Percentiles rank a stretch among this genome's conserved stretches.
Conservation (phyloP, 2,888 invertebrate species). For the Leptinotarsa juncta region DNA sequence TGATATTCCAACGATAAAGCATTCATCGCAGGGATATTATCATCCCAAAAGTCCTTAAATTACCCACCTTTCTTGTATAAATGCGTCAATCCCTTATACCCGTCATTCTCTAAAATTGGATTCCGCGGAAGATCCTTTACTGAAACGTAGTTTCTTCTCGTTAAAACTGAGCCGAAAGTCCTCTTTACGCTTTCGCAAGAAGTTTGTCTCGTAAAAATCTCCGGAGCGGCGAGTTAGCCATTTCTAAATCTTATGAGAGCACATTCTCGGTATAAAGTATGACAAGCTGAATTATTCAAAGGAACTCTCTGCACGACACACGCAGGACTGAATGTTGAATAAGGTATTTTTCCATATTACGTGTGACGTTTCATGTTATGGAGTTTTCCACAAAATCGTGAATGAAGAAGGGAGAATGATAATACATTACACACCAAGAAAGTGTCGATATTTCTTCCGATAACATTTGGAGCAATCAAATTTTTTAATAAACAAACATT, state of each 20-base stretch:
- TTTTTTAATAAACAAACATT: too few relatives aligned
- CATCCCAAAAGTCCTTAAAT: neutral
- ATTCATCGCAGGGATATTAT: neutral
- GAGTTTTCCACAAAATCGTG: constrained; percentile 26
- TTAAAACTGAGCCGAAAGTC: constrained; percentile 48
- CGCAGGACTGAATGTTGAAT: constrained; percentile 41
- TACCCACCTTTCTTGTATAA: neutral
- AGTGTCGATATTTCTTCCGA: neutral
- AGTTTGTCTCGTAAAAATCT: constrained; percentile 52
- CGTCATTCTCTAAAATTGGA: constrained; percentile 32
- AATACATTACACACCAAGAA: too few relatives aligned
- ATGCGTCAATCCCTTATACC: neutral
- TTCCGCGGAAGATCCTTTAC: constrained; percentile 30
- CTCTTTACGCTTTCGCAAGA: constrained; percentile 51
- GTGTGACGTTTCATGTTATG: constrained; percentile 31
- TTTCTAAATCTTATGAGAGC: constrained; percentile 56
- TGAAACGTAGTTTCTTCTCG: constrained; percentile 30
- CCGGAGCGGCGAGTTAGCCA: constrained; percentile 51
- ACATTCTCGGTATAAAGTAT: constrained; percentile 54
- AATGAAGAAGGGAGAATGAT: neutral
- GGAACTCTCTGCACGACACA: constrained; percentile 36
- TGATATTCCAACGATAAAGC: neutral
- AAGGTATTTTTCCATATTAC: constrained; percentile 41
- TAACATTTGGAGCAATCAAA: too few relatives aligned
- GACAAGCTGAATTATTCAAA: constrained; percentile 58